phyloP scores from a whole-genome alignment of 2,797 vertebrate genomes.

The Poecilia gillii region DNA sequence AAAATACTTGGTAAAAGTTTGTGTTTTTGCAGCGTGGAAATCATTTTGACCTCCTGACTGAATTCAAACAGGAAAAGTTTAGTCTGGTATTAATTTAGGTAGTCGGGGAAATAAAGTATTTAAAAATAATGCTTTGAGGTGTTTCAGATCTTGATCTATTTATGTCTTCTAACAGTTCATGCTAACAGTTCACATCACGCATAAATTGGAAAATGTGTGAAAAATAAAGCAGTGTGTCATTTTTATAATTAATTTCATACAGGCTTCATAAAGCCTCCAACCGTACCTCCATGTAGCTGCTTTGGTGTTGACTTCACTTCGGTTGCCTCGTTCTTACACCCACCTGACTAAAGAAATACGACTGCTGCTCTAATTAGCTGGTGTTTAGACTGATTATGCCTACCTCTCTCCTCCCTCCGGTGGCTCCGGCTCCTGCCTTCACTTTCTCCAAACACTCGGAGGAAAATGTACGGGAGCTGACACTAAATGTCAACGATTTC shows the following conservation, averaged over 20 bases:
- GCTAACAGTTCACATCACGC: conserved; percentile 35
- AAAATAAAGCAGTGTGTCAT: conserved; percentile 27
- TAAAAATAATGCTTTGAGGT: neutral
- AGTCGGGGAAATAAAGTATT: neutral
- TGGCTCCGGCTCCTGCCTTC: conserved; percentile 51
- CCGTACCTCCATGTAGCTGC: conserved; percentile 28
- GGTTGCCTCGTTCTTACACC: conserved; percentile 53
- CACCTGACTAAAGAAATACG: conserved; percentile 67
- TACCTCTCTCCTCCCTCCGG: conserved; percentile 40
- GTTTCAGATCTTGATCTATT: conserved; percentile 16
- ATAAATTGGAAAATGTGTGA: conserved; percentile 16
- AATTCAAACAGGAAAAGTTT: neutral
- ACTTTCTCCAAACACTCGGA: conserved; percentile 24
- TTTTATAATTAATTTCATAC: conserved; percentile 51
- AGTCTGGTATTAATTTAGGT: neutral
- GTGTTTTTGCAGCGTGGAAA: neutral
- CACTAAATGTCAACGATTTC: conserved; percentile 65
- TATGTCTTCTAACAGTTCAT: conserved; percentile 5
- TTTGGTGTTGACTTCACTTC: conserved; percentile 60
- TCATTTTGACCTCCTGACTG: neutral
- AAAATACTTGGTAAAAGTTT: no score
- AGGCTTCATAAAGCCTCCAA: conserved; percentile 49
- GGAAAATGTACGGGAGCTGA: conserved; percentile 45
- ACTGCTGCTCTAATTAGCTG: conserved; percentile 71
- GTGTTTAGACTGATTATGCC: conserved; percentile 72